Percentiles rank a stretch among this genome's conserved stretches.
These are phyloP conservation scores for Micronycteris hirsuta DNA, from an alignment of 2,113 vertebrate species.

Conservation along the genomic window DNA sequence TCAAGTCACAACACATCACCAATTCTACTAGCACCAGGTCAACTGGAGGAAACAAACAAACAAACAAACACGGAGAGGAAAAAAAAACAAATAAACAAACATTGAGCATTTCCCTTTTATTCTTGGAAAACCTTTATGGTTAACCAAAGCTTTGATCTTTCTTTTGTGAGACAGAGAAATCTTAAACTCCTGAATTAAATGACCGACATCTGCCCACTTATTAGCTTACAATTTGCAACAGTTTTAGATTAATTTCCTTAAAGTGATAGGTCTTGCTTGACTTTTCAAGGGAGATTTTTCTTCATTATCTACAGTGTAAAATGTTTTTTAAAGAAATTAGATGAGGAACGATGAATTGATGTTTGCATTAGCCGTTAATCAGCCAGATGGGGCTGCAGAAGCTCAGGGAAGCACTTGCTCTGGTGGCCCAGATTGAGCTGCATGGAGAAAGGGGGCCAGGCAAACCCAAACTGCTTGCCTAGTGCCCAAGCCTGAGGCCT, in stretches of 20 bases:
- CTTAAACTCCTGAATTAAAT: background rate
- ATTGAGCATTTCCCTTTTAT: background rate
- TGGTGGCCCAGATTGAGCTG: background rate
- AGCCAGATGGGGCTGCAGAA: background rate
- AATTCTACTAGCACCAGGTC: background rate
- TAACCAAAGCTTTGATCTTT: background rate
- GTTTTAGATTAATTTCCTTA: conserved; percentile 43
- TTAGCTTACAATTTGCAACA: conserved; percentile 15
- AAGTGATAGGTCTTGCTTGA: background rate
- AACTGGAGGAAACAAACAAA: background rate
- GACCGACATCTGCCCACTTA: background rate
- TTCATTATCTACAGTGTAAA: conserved; percentile 17
- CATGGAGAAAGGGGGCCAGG: background rate
- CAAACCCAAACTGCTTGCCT: background rate
- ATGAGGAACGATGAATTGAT: conserved; percentile 15
- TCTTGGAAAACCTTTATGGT: background rate
- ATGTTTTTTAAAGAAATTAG: conserved; percentile 39
- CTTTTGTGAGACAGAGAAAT: conserved; percentile 37
- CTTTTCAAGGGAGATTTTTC: conserved; percentile 46
- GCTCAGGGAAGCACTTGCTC: background rate
- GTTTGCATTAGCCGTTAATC: background rate
- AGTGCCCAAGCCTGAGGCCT: background rate
- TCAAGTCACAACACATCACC: background rate
- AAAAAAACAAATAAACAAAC: background rate
- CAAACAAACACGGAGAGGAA: too few relatives aligned